These are phyloP conservation scores for Sebastes goodei DNA, from an alignment of 2,797 vertebrate genomes.

Conservation along the genomic window DNA sequence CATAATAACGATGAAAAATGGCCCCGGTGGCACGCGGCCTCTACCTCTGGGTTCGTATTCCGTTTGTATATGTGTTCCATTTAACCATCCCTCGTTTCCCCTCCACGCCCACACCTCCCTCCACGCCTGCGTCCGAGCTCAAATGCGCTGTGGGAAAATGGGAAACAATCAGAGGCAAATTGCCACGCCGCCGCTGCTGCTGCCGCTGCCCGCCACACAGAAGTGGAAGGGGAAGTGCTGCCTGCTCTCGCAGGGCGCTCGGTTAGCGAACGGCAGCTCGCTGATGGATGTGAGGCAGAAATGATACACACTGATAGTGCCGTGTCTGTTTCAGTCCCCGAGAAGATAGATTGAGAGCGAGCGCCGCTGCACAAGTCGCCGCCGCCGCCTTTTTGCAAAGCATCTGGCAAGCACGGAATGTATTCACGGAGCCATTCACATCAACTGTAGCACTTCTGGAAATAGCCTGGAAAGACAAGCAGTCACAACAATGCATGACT, in stretches of 20 bases:
- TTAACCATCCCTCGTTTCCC: constrained; percentile 4
- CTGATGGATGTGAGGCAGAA: constrained; percentile 72
- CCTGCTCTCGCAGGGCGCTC: constrained; percentile 52
- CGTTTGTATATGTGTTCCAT: constrained; percentile 7
- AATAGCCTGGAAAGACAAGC: constrained; percentile 63
- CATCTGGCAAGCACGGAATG: constrained; percentile 49
- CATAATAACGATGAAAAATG: constrained; percentile 65
- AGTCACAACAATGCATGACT: constrained; percentile 51
- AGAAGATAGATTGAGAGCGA: constrained; percentile 66
- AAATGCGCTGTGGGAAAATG: constrained; percentile 57
- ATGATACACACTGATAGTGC: constrained; percentile 70
- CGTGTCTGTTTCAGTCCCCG: constrained; percentile 53
- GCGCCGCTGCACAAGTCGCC: neutral
- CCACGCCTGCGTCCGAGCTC: constrained; percentile 9
- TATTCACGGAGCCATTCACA: constrained; percentile 53
- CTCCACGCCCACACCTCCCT: neutral
- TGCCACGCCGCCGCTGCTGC: constrained; percentile 28
- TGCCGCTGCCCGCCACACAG: constrained; percentile 19
- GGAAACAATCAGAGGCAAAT: constrained; percentile 76
- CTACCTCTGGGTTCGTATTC: neutral
- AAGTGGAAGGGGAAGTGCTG: constrained; percentile 63
- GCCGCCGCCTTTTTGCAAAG: constrained; percentile 27
- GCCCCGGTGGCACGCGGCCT: constrained; percentile 23
- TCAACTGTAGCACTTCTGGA: constrained; percentile 57
- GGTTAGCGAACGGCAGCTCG: constrained; percentile 37